Conservation (phyloP, 2,888 invertebrate species). For the Mylabris sibirica region DNA sequence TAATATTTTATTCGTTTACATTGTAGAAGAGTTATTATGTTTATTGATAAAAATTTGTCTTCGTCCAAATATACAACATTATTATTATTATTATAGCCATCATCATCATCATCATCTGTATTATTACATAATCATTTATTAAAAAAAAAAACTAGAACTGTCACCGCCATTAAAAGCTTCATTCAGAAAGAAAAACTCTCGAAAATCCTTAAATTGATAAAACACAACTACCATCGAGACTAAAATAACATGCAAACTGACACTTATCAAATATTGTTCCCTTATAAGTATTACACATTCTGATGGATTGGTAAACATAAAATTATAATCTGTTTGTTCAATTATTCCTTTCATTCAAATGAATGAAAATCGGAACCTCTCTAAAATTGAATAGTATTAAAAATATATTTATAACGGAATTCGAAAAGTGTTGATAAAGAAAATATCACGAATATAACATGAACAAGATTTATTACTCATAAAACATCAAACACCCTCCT, state of each 20-base stretch:
- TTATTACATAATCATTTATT: conserved; percentile 1
- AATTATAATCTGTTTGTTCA: not conserved
- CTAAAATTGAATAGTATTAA: too few species aligned
- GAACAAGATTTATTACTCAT: not conserved
- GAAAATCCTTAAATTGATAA: not conserved
- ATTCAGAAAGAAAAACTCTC: not conserved
- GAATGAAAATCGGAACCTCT: not conserved
- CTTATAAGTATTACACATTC: not conserved
- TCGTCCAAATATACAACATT: not conserved
- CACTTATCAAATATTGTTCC: not conserved
- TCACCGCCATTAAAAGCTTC: not conserved
- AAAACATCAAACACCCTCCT: not conserved
- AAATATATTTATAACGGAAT: not conserved
- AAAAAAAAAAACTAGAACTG: not conserved
- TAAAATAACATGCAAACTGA: not conserved
- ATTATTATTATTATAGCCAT: not conserved
- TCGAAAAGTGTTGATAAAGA: not conserved
- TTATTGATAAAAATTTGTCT: not conserved
- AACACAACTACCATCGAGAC: not conserved
- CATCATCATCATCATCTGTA: too few species aligned
- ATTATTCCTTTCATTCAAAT: not conserved
- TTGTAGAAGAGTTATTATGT: too few species aligned
- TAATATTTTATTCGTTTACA: too few species aligned
- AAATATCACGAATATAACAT: not conserved
- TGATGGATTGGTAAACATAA: not conserved